Evolutionary conservation across 2,888 invertebrate genomes (phyloP), one percentile per base, ranked within the genome.

Genomic region (Slavum lentiscoides): DNA sequence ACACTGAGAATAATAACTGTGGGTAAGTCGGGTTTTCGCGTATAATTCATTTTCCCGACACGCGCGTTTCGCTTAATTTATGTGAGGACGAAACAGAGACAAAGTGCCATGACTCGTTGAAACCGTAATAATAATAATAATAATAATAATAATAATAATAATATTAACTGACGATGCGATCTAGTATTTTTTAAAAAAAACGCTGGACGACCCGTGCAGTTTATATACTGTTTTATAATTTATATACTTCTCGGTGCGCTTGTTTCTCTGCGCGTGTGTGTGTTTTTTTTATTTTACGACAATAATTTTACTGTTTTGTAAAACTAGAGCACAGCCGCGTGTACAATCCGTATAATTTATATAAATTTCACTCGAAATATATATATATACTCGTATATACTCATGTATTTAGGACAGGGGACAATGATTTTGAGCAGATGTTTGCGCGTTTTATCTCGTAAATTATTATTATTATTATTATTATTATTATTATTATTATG

Each of bases 301-400:
- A 55, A 74, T 37, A 74, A 21, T 55, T 55, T 64, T 64, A 66
- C 55, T 11, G 21, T 8, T 37, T n/a, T 21, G 21, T 55, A 7
- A 55, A 74, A 74, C 74, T 55, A 21, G 64, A 74, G 21, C 64
- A 74, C 55, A 64, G n/a, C 19, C 64, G 53, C 13, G 30, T 30
- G 30, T 30, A 30, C 3, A 17, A 37, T 69, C 55, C n/a, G 19
- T 68, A 53, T 30, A 30, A 30, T 30, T 30, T 30, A 30, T 53
- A 68, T 68, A 7, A 17, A 23, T 66, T 66, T 66, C 66, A 66
- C 66, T 66, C 37, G 66, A 15, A 66, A 66, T 39, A 9, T 43
- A 9, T 30, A 30, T 30, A 30, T 4, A 30, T 4, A 30, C 30
- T 2, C 30, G 30, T 4, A 4, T 30, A 30, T 30, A 30, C 30